phyloP scores from a whole-genome alignment of 2,797 vertebrate species.

The Rhincodon typus region DNA sequence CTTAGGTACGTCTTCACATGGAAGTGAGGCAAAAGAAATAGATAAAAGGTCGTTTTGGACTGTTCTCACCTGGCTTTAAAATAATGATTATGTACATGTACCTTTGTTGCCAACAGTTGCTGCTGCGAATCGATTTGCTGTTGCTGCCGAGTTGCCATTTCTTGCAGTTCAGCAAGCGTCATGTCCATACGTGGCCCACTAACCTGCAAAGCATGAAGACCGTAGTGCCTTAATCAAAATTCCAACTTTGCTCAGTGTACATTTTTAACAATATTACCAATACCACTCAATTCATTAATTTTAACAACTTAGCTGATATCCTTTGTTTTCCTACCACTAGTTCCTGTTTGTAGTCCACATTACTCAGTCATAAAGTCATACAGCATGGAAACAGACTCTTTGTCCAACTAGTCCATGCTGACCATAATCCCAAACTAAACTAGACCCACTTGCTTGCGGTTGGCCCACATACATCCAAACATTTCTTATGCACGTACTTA shows the following conservation, averaged over 20 bases:
- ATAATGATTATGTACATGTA: slow-evolving; percentile 46
- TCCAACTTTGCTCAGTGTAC: background rate
- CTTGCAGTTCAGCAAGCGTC: slow-evolving; percentile 88
- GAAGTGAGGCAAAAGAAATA: background rate
- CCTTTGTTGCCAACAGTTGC: slow-evolving; percentile 88
- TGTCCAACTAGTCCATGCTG: too few relatives aligned
- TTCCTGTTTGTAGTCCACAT: background rate
- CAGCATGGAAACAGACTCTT: too few relatives aligned
- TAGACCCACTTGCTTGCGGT: too few relatives aligned
- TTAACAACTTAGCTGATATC: background rate
- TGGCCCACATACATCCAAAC: too few relatives aligned
- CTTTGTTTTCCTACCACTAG: too few relatives aligned
- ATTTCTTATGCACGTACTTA: too few relatives aligned
- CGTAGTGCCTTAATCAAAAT: background rate
- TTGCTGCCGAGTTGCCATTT: slow-evolving; percentile 94
- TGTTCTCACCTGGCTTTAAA: background rate
- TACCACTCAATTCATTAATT: background rate
- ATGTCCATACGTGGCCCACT: slow-evolving; percentile 83
- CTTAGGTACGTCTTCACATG: background rate
- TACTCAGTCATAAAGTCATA: too few relatives aligned
- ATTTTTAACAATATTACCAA: background rate
- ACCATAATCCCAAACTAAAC: too few relatives aligned
- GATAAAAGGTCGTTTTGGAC: background rate
- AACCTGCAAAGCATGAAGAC: slow-evolving; percentile 57
- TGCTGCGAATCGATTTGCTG: slow-evolving; percentile 93